Percentiles rank a stretch among this genome's conserved stretches.
phyloP scores from a whole-genome alignment of 2,888 invertebrate species.

The Archips xylosteana region DNA sequence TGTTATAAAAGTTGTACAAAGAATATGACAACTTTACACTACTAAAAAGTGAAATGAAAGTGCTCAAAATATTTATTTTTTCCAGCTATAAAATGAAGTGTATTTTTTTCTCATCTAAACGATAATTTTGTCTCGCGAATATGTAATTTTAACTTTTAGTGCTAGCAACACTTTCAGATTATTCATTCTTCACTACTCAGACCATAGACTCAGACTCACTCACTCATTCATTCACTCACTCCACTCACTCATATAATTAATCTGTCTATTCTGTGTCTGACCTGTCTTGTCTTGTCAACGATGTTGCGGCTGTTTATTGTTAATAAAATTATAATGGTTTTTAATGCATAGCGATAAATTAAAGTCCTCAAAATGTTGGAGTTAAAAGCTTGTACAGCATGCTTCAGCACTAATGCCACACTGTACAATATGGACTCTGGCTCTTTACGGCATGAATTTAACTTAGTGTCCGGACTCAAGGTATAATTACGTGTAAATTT shows the following conservation, averaged over 20 bases:
- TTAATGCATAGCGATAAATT: constrained; percentile 26
- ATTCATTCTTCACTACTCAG: too few relatives aligned
- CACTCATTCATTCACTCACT: constrained; percentile 3
- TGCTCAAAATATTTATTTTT: too few relatives aligned
- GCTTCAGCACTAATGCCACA: constrained; percentile 67
- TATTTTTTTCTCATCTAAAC: too few relatives aligned
- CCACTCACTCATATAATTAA: neutral
- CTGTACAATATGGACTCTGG: constrained; percentile 64
- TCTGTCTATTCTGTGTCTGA: neutral
- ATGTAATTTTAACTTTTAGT: too few relatives aligned
- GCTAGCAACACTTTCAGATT: too few relatives aligned
- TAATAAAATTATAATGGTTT: constrained; percentile 33
- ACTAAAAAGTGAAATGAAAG: too few relatives aligned
- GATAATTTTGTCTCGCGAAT: too few relatives aligned
- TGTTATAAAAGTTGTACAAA: too few relatives aligned
- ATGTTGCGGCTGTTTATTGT: constrained; percentile 35
- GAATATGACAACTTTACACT: too few relatives aligned
- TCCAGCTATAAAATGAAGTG: too few relatives aligned
- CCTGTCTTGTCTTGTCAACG: constrained; percentile 18
- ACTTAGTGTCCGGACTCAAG: constrained; percentile 70
- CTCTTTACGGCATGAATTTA: constrained; percentile 66
- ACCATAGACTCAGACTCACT: too few relatives aligned
- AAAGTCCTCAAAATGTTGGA: constrained; percentile 60
- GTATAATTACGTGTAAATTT: constrained; percentile 51
- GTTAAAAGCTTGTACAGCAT: constrained; percentile 71